Percentiles rank a stretch among this genome's conserved stretches.
Evolutionary conservation across 2,797 vertebrate genomes (phyloP).

Genomic region (Stomatorhinus walkeri): DNA sequence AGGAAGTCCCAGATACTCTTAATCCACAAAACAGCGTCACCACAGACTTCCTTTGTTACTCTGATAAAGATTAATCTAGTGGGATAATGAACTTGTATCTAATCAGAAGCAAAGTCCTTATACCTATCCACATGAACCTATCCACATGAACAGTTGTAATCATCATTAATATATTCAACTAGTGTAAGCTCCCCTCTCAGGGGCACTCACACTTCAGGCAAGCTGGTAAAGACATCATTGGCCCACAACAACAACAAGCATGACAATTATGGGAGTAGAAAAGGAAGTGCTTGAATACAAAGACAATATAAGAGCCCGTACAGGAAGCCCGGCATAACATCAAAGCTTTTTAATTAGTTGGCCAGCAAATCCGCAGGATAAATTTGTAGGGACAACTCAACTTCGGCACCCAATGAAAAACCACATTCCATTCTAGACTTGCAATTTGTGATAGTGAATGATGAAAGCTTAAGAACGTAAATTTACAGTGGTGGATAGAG

Average conservation of each 20-base stretch:
- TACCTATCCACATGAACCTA: neutral
- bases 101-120: constrained; percentile 9
- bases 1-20: neutral
- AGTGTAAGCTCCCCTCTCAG: neutral
- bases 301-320: neutral
- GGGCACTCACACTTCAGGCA: neutral
- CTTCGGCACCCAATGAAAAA: neutral
- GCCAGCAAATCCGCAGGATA: neutral
- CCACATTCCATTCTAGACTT: neutral
- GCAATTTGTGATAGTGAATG: neutral
- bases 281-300: neutral
- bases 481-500: neutral
- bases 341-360: neutral
- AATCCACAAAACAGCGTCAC: neutral
- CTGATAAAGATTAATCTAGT: constrained; percentile 8
- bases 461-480: neutral
- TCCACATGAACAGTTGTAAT: constrained; percentile 1
- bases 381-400: neutral
- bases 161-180: constrained; percentile 9
- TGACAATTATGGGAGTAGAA: neutral
- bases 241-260: neutral
- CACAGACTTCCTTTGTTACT: constrained; percentile 3
- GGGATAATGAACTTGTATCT: constrained; percentile 7
- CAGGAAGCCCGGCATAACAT: neutral
- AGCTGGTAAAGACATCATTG: neutral